These are phyloP conservation scores for Bubo blakistoni DNA, from an alignment of 2,113 vertebrate genomes.

Conservation along the genomic window DNA sequence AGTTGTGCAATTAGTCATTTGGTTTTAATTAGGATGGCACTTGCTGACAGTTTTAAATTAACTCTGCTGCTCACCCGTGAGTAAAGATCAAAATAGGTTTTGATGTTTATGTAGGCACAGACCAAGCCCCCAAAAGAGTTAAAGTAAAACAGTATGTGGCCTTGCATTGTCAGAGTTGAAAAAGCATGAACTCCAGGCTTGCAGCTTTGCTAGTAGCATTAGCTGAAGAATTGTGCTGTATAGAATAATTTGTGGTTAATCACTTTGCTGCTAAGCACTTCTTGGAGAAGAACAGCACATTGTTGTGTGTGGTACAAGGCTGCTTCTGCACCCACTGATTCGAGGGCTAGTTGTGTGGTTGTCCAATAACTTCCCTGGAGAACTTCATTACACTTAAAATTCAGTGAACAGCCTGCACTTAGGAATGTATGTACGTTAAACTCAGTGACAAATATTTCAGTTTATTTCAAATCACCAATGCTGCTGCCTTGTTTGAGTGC, in stretches of 20 bases:
- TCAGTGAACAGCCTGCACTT: neutral
- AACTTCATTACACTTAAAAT: neutral
- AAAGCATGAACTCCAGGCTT: neutral
- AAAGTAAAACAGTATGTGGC: neutral
- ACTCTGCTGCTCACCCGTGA: neutral
- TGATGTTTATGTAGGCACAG: neutral
- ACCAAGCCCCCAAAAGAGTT: neutral
- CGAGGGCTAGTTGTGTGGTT: neutral
- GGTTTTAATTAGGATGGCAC: slow-evolving; percentile 41
- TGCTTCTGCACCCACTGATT: neutral
- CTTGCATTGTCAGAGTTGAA: neutral
- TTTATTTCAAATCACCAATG: neutral
- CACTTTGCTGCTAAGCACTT: neutral
- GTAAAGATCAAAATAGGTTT: slow-evolving; percentile 23
- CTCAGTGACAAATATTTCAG: neutral
- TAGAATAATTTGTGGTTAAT: neutral
- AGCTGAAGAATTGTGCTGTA: neutral
- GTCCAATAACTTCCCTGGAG: neutral
- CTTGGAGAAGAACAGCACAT: neutral
- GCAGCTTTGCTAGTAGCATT: neutral
- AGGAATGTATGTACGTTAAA: neutral
- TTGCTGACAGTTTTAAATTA: slow-evolving; percentile 33
- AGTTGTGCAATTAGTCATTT: slow-evolving; percentile 12
- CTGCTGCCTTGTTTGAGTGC: neutral
- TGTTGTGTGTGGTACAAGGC: neutral